Conservation (phyloP, 2,113 vertebrate species). For the Etheostoma cragini region DNA sequence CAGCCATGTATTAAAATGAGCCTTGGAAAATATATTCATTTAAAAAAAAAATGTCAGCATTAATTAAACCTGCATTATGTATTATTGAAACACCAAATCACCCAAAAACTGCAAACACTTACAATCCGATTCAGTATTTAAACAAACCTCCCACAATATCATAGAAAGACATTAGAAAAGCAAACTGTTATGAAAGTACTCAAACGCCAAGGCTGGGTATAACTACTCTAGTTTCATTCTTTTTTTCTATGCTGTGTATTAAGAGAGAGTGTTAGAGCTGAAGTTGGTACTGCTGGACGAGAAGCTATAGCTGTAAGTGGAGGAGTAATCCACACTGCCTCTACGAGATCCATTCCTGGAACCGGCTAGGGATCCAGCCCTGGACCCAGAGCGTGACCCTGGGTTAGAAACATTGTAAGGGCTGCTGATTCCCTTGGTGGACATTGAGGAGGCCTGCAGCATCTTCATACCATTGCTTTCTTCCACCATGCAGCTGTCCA, state of each 20-base stretch:
- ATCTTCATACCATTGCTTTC: slow-evolving; percentile 93
- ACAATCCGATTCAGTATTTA: slow-evolving; percentile 11
- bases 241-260: slow-evolving; percentile 36
- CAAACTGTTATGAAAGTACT: slow-evolving; percentile 18
- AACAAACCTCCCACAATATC: slow-evolving; percentile 24
- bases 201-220: slow-evolving; percentile 24
- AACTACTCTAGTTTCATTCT: background rate
- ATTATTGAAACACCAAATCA: slow-evolving; percentile 45
- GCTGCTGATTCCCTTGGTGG: slow-evolving; percentile 96
- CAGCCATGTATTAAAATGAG: slow-evolving; percentile 26
- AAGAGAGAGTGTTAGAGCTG: slow-evolving; percentile 74
- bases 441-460: slow-evolving; percentile 94
- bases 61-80: slow-evolving; percentile 11
- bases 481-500: slow-evolving; percentile 97
- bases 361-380: slow-evolving; percentile 80
- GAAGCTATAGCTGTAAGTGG: slow-evolving; percentile 77
- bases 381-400: slow-evolving; percentile 91
- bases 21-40: slow-evolving; percentile 24
- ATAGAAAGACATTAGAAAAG: slow-evolving; percentile 13
- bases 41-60: no score
- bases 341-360: slow-evolving; percentile 89
- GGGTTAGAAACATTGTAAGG: slow-evolving; percentile 95
- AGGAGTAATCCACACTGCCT: slow-evolving; percentile 94
- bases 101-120: slow-evolving; percentile 30
- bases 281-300: slow-evolving; percentile 63